A percentile compares a stretch with the other conserved stretches of the same genome.
Evolutionary conservation across 2,797 vertebrate species (phyloP).

Genomic region (Mastacembelus armatus): DNA sequence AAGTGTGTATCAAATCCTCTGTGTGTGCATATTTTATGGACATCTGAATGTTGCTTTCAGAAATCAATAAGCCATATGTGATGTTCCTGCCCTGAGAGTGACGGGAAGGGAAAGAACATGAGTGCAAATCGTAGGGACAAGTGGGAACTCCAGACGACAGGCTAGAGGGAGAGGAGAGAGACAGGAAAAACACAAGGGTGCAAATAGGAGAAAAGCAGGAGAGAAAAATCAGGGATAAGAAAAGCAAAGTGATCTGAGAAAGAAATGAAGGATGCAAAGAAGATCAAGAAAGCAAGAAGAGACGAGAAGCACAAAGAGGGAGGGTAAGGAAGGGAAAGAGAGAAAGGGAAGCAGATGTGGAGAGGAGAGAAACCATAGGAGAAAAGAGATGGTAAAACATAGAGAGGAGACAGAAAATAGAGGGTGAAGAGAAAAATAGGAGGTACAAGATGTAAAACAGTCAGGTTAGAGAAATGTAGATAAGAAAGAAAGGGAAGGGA

Average conservation of each 20-base stretch:
- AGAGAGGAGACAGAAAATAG: background rate
- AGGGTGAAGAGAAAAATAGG: constrained; percentile 10
- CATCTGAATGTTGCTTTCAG: constrained; percentile 42
- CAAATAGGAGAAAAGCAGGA: constrained; percentile 34
- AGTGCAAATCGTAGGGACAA: constrained; percentile 20
- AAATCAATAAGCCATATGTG: constrained; percentile 77
- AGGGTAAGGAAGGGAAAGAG: background rate
- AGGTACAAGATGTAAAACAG: constrained; percentile 50
- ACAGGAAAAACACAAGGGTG: constrained; percentile 34
- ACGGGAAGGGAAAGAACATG: constrained; percentile 19
- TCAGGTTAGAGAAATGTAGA: constrained; percentile 30
- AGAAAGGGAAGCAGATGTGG: background rate
- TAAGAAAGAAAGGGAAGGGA: constrained; percentile 8
- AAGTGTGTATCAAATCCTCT: constrained; percentile 31
- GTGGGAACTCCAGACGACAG: constrained; percentile 4
- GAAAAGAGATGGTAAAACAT: background rate
- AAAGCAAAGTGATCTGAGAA: constrained; percentile 11
- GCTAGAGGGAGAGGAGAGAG: constrained; percentile 18
- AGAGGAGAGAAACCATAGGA: background rate
- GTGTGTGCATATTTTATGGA: constrained; percentile 47
- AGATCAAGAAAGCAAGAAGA: constrained; percentile 22
- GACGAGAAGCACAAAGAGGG: background rate
- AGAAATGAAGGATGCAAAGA: constrained; percentile 17
- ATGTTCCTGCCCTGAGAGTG: constrained; percentile 68
- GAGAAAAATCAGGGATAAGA: constrained; percentile 34